These are phyloP conservation scores for Exocentrus adspersus DNA, from an alignment of 2,888 invertebrate genomes.

Conservation along the genomic window DNA sequence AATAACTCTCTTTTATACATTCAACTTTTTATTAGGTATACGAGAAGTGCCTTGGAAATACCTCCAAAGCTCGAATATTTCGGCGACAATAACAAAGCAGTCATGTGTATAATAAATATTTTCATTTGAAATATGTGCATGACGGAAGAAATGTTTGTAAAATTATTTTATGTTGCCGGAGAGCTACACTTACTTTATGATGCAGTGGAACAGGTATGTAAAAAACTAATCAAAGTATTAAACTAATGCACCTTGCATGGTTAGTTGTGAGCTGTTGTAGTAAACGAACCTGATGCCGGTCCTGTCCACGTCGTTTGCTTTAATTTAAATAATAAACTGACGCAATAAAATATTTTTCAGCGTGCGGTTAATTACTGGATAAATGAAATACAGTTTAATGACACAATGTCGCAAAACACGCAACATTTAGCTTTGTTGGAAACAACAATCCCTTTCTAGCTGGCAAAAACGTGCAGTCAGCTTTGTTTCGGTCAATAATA, in stretches of 20 bases:
- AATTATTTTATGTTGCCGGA: too few relatives aligned
- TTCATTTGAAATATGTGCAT: not conserved
- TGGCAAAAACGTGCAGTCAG: not conserved
- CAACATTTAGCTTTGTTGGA: not conserved
- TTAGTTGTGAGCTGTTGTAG: too few relatives aligned
- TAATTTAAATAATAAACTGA: not conserved
- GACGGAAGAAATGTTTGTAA: not conserved
- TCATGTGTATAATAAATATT: not conserved
- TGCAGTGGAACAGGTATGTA: too few relatives aligned
- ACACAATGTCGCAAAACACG: not conserved
- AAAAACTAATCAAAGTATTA: too few relatives aligned
- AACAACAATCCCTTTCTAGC: not conserved
- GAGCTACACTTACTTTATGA: too few relatives aligned
- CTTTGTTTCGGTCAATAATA: not conserved
- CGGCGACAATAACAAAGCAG: not conserved
- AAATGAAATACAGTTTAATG: not conserved
- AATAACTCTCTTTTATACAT: constrained; percentile 1
- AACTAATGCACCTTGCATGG: too few relatives aligned
- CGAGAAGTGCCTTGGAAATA: not conserved
- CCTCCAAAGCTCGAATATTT: not conserved
- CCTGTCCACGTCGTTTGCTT: not conserved
- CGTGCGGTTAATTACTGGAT: constrained; percentile 1
- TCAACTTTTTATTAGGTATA: constrained; percentile 6
- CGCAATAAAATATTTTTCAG: not conserved
- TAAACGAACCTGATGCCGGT: too few relatives aligned